Evolutionary conservation across 2,797 vertebrate genomes (phyloP), one percentile per base, ranked within the genome.

Genomic region (Hydrolagus colliei): DNA sequence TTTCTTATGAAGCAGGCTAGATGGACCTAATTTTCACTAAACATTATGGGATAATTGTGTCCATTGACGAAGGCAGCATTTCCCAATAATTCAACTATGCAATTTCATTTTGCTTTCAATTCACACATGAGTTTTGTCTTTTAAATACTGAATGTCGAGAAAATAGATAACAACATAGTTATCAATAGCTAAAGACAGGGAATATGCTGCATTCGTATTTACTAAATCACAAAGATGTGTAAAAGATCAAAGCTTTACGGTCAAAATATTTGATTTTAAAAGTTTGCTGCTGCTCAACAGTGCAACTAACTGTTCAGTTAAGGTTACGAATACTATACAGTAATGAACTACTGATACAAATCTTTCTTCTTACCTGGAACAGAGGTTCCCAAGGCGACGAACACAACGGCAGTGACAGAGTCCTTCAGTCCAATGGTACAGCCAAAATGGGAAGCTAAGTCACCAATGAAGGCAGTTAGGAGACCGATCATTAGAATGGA

Each of bases 371-470:
- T 88, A 98, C 98, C 98, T 94, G 98, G 98, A 84, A 99, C 97
- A 0, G 97, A 99, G 0, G 98, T 99, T 76, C 98, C 98, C 84
- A 99, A 89, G 0, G 98, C 97, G 0, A 99, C 97, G 5, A 99
- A 99, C 86, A 99, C 98, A 0, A 99, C 97, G 0, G 97, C 97
- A 0, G 97, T 99, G 87, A 99, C 98, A 0, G 97, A 98, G 93
- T 99, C 98, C 89, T 99, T 99, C 87, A 99, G 90, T 86, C 97
- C 98, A 0, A 99, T 94, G 68, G 97, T 99, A 93, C 98, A 99
- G 90, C 98, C 98, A 0, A 99, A 99, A 88, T 99, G 97, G 0
- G 98, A 99, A 0, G 98, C 97, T 90, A 99, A 93, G 91, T 99
- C 98, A 0, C 98, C 97, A 0, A 99, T 99, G 89, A 99, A 89